Base-by-base conservation (phyloP, 2,113 vertebrate species). In the Megaleporinus macrocephalus region DNA sequence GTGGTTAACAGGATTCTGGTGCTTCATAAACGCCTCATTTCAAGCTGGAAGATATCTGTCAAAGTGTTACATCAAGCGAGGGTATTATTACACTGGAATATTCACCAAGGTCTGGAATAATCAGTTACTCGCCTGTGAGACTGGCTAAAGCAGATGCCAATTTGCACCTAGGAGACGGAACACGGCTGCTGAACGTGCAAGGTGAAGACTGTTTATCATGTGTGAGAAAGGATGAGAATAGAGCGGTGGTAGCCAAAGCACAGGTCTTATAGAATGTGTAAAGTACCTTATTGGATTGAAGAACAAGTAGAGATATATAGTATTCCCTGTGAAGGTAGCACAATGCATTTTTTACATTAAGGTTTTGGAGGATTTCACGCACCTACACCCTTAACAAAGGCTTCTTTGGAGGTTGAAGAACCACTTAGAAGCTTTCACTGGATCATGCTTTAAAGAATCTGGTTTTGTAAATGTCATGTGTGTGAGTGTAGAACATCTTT, bases 1-100 rank as follows among this genome's bases (percentile, higher is more conserved):
- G 91, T 92, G 73, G 75, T 89, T 87, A 88, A 66, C 86, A 87
- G 88, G 90, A 90, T 90, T 90, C 87, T 91, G 90, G 90, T 88
- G 90, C 82, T 87, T 80, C 90, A 90, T 84, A 86, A 91, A 90
- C 86, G 84, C 79, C 88, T 83, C 89, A 81, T 66, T 77, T 82
- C 88, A 91, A 90, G 91, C 89, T 87, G 88, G 86, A 77, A 89
- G 91, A 89, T 89, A 93, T 92, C 91, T 92, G 92, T 90, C 88
- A 85, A 79, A 85, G 88, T 90, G 88, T 89, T 93, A 89, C 91
- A 92, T 92, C 90, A 91, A 92, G 92, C 87, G 83, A 87, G 92
- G 90, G 88, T 90, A 92, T 92, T 91, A 92, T 88, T 57, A 87
- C 90, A 89, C 91, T 89, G 92, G 90, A 92, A 93, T 91, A 92